These are phyloP conservation scores for Ctenochaetus hawaiiensis DNA, from an alignment of 2,797 vertebrate species.

Conservation along the genomic window DNA sequence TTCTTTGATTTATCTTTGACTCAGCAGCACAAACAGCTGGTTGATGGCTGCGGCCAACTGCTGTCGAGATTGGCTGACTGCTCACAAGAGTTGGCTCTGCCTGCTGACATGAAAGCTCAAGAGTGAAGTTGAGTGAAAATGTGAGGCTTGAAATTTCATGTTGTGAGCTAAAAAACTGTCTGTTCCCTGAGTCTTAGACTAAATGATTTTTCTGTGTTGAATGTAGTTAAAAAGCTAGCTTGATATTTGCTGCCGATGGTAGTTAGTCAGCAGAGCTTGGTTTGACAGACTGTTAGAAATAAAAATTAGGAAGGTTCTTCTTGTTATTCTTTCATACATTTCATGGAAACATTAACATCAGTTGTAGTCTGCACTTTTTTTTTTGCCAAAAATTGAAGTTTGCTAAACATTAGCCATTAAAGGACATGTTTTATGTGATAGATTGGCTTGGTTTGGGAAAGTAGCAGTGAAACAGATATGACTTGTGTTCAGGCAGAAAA, in stretches of 20 bases:
- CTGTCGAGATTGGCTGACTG: conserved; percentile 19
- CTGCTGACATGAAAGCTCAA: conserved; percentile 6
- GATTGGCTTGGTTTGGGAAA: not conserved
- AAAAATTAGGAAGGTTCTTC: not conserved
- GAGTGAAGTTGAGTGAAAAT: conserved; percentile 13
- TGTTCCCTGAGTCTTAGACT: not conserved
- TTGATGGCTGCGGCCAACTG: conserved; percentile 30
- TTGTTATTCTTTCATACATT: not conserved
- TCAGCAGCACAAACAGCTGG: conserved; percentile 25
- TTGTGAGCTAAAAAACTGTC: not conserved
- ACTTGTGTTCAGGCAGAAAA: not conserved
- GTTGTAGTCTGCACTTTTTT: not conserved
- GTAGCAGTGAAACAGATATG: not conserved
- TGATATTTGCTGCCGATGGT: not conserved
- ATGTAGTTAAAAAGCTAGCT: not conserved
- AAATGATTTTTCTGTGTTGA: not conserved
- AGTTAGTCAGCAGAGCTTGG: not conserved
- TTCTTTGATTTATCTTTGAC: conserved; percentile 32
- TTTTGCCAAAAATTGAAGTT: not conserved
- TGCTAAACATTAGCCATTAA: not conserved
- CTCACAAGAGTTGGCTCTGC: not conserved
- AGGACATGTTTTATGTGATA: not conserved
- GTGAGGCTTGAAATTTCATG: not conserved
- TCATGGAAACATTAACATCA: not conserved
- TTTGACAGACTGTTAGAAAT: not conserved